Base-by-base conservation (phyloP, 2,797 vertebrate species). In the Bradypodion pumilum region DNA sequence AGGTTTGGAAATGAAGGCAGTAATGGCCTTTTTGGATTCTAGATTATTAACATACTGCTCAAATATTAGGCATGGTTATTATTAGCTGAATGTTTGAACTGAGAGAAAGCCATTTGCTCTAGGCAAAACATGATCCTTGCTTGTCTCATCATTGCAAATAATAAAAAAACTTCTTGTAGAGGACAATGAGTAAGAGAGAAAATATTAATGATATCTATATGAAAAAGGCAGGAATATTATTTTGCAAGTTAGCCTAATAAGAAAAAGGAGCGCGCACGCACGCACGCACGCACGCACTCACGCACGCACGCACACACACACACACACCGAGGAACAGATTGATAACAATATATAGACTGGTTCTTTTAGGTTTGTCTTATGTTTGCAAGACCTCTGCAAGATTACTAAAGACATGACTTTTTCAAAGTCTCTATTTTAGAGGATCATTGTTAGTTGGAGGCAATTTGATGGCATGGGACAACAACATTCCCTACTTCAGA, bases 11-110 rank as follows among this genome's bases (percentile, higher is more conserved):
- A 87, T 81, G 42, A 7, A 66, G 72, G 59, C 8, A 82, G 32
- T 77, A 87, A 85, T 85, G 37, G 60, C 25, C 62, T 23, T 25
- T 89, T 69, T 74, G 42, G 86, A 83, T 87, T 88, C 70, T 90
- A 85, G 84, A 89, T 85, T 44, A 74, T 77, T 15, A 91, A 6
- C 29, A 62, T 74, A 49, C 9, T 70, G 8, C 74, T 49, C 46
- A 83, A 23, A 44, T 88, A 40, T 74, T 21, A 80, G 79, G 89
- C 91, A 85, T 69, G 37, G 62, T 32, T 46, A 88, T 74, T 82
- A 15, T 8, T 74, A 76, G 62, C 40, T 86, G 56, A 44, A 85
- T 82, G 32, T 13, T 79, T 76, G 29, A 87, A 83, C 1, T 87
- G 21, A 25, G 90, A 84, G 84, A 84, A 69, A 85, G 75, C 63